A percentile compares a stretch with the other conserved stretches of the same genome.
Evolutionary conservation across 2,797 vertebrate genomes (phyloP).

Genomic region (Chrysocyon brachyurus): DNA sequence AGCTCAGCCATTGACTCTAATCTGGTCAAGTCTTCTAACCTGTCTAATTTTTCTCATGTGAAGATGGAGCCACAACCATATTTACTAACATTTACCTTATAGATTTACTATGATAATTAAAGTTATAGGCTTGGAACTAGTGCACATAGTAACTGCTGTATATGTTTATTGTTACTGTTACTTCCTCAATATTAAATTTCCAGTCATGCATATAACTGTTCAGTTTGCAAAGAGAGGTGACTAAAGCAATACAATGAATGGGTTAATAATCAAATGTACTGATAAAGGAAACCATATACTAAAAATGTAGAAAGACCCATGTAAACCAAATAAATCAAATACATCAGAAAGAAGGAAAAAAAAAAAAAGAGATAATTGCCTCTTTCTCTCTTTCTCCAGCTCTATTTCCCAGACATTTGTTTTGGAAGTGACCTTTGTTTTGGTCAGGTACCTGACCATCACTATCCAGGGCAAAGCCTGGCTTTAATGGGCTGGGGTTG

Average conservation of each 20-base stretch:
- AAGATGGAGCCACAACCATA: background rate
- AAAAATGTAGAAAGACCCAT: background rate
- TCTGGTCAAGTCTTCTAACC: background rate
- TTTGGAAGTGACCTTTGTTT: background rate
- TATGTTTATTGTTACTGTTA: background rate
- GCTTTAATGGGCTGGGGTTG: accelerated
- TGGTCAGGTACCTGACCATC: no score
- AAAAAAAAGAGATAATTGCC: background rate
- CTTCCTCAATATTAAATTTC: background rate
- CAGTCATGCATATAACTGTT: background rate
- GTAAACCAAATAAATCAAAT: background rate
- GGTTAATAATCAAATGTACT: background rate
- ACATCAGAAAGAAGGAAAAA: background rate
- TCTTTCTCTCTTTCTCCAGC: background rate
- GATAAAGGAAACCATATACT: background rate
- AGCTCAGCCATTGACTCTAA: background rate
- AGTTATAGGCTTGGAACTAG: background rate
- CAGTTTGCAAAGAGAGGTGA: background rate
- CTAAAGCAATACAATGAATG: background rate
- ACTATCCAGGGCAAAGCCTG: background rate
- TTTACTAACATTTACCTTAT: background rate
- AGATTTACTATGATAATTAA: background rate
- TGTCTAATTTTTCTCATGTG: background rate
- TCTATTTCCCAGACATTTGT: background rate
- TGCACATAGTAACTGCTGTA: no score